Conservation (phyloP, 2,113 vertebrate genomes). For the Noturus placidus region DNA sequence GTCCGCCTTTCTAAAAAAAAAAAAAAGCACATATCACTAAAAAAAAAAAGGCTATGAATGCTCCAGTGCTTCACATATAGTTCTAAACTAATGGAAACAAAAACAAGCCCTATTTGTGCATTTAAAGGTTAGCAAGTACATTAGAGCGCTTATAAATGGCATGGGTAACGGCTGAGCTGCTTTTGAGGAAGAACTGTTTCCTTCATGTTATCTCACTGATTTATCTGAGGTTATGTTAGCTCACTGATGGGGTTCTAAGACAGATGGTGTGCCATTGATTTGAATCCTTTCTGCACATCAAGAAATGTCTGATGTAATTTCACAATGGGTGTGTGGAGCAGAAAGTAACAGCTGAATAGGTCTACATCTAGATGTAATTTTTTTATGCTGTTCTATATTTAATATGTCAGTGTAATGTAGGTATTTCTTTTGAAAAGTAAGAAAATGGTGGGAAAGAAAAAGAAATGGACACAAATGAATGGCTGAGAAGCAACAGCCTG, state of each 20-base stretch:
- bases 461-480: not conserved
- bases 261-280: constrained; percentile 33
- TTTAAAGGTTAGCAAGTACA: constrained; percentile 48
- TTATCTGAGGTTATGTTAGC: constrained; percentile 50
- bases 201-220: constrained; percentile 68
- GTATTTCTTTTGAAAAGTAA: not conserved
- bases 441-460: not conserved
- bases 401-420: not conserved
- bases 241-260: constrained; percentile 28
- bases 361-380: not conserved
- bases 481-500: not conserved
- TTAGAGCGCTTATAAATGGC: constrained; percentile 44
- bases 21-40: constrained; percentile 26
- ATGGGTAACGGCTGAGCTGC: constrained; percentile 48
- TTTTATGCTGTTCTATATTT: not conserved
- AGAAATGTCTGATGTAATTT: constrained; percentile 38
- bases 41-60: constrained; percentile 24
- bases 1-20: constrained; percentile 36
- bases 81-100: constrained; percentile 53
- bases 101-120: constrained; percentile 54
- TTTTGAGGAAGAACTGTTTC: constrained; percentile 73
- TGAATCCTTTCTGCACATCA: constrained; percentile 37
- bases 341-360: not conserved
- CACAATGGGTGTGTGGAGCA: constrained; percentile 19
- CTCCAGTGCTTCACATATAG: constrained; percentile 25